These are phyloP conservation scores for Odontothrips loti DNA, from an alignment of 2,888 invertebrate species.

Conservation along the genomic window DNA sequence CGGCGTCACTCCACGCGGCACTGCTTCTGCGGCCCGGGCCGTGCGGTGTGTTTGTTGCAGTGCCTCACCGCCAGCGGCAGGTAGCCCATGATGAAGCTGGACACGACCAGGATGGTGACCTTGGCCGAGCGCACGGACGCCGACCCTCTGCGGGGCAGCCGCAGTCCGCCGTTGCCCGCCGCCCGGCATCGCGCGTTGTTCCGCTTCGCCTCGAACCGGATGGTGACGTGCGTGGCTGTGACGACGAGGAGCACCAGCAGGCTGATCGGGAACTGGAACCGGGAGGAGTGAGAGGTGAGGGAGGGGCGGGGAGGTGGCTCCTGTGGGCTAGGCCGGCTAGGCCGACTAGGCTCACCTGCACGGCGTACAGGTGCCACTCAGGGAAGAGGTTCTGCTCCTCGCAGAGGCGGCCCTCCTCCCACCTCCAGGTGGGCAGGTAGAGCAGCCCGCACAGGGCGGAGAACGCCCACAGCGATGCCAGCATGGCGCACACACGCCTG, in stretches of 20 bases:
- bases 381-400: conserved; percentile 32
- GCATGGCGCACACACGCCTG: conserved; percentile 28
- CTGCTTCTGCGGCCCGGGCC: too few relatives aligned
- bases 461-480: conserved; percentile 30
- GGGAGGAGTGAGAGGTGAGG: not conserved
- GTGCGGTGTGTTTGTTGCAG: too few relatives aligned
- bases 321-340: not conserved
- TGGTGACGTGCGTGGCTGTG: conserved; percentile 28
- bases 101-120: conserved; percentile 31
- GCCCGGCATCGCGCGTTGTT: not conserved
- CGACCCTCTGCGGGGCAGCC: not conserved
- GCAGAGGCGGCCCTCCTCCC: conserved; percentile 31
- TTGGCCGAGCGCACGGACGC: conserved; percentile 31
- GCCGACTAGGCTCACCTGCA: not conserved
- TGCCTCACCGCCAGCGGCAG: conserved; percentile 30
- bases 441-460: conserved; percentile 24
- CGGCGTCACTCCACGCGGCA: too few relatives aligned
- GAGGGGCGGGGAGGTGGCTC: not conserved
- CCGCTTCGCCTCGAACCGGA: conserved; percentile 31
- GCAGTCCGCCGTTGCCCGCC: not conserved
- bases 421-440: conserved; percentile 33
- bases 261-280: not conserved
- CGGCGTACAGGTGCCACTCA: conserved; percentile 16
- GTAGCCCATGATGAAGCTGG: conserved; percentile 31
- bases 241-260: conserved; percentile 30